Evolutionary conservation across 2,888 invertebrate genomes (phyloP), one percentile per base, ranked within the genome.

Genomic region (Drosophila sordidula): DNA sequence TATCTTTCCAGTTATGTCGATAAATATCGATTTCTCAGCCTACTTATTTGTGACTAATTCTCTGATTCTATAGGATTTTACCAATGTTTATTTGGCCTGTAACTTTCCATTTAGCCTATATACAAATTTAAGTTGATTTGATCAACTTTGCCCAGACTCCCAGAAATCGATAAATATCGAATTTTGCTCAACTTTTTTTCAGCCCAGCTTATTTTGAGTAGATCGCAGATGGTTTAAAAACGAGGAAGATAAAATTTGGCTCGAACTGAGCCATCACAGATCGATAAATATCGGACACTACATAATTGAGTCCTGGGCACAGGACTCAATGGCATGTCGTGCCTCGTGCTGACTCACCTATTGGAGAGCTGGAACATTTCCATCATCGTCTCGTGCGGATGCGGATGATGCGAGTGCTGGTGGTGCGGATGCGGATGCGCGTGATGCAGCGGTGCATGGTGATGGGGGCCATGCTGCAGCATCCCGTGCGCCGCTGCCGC

Each of bases 291-390:
- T 34, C 34, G 34, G 12, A 29, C 3, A 9, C 2, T 3, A 29
- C 29, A 1, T 34, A 34, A 34, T 12, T 29, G 9, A 29, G 29
- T 9, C 3, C 26, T 26, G 5, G 1, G 26, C 6, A 26, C 8
- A 29, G 26, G 8, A 29, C 9, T 9, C 8, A 3, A 32, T 2
- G 4, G 16, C 9, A 16, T 1, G 4, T 5, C 14, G 14, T 6
- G 25, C 6, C 25, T 22, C 6, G 12, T 4, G 25, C 22, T 14
- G 16, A 82, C 91, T 89, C 80, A 92, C 92, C 92, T 92, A 86
- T 90, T 92, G 18, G 92, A 91, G 49, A 91, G 84, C 65, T 92
- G 92, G 56, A 91, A 81, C 89, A 91, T 90, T 73, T 91, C 92
- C 80, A 91, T 84, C 90, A 91, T 90, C 47, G 89, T 89, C 51